These are phyloP conservation scores for Cybosia mesomella DNA, from an alignment of 2,888 invertebrate species.

Conservation along the genomic window DNA sequence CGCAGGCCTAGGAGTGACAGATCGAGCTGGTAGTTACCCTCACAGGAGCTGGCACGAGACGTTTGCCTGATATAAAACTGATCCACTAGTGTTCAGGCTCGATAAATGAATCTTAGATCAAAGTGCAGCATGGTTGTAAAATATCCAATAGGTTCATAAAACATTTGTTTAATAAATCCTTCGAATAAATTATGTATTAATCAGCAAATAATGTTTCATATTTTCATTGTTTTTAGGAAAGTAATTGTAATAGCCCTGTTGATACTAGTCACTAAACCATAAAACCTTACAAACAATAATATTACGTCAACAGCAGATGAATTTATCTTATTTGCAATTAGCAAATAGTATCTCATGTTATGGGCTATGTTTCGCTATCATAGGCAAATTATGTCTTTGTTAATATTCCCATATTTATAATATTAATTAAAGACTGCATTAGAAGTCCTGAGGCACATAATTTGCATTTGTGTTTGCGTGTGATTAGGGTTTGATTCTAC, in stretches of 20 bases:
- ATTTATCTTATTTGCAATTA: neutral
- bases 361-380: neutral
- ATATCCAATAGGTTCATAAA: neutral
- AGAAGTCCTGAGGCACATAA: neutral
- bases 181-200: too few species aligned
- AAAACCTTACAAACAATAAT: neutral
- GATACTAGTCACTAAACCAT: neutral
- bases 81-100: neutral
- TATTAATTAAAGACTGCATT: neutral
- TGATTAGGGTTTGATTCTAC: neutral
- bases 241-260: neutral
- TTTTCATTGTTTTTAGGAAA: neutral
- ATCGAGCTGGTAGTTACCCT: neutral
- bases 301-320: neutral
- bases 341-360: slow-evolving; percentile 2
- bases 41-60: neutral
- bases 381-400: neutral
- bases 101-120: neutral
- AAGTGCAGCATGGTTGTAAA: neutral
- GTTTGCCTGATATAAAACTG: neutral
- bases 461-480: neutral
- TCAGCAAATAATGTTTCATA: neutral
- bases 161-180: too few species aligned
- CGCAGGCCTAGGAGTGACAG: neutral
- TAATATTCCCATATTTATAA: neutral